These are phyloP conservation scores for Poliocrania exsul DNA, from an alignment of 2,797 vertebrate species.

Conservation along the genomic window DNA sequence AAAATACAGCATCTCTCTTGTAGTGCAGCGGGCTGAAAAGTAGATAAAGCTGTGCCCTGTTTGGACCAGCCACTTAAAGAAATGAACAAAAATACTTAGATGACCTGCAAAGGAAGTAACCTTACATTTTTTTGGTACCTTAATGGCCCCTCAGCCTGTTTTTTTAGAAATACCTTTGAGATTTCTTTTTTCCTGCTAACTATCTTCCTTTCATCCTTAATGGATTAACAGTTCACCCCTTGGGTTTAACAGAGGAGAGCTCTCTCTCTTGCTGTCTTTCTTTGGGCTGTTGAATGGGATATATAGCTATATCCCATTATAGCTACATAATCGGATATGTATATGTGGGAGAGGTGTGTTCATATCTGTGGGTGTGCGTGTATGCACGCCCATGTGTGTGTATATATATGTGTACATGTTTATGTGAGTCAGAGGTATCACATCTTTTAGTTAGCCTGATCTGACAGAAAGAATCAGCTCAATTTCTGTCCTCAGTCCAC, in stretches of 20 bases:
- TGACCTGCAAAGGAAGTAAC: constrained; percentile 10
- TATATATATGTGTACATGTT: rapidly evolving
- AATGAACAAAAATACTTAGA: neutral
- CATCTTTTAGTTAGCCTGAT: neutral
- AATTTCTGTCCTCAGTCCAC: neutral
- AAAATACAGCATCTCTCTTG: neutral
- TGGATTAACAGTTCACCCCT: neutral
- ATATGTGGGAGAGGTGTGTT: rapidly evolving
- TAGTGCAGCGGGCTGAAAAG: neutral
- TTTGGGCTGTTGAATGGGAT: neutral
- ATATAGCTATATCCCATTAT: neutral
- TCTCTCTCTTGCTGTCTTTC: neutral
- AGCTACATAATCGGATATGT: too few relatives aligned
- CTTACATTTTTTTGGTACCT: neutral
- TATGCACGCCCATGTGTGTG: too few relatives aligned
- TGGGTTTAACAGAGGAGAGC: neutral
- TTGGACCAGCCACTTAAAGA: neutral
- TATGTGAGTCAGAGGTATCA: neutral
- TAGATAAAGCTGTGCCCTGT: neutral
- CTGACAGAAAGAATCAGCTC: neutral
- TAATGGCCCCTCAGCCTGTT: neutral
- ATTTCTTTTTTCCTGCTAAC: constrained; percentile 11
- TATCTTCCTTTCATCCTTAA: constrained; percentile 31
- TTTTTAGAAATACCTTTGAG: constrained; percentile 23
- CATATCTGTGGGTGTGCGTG: neutral